Evolutionary conservation across 1,140 invertebrate species (phyloP).

Genomic region (Mercenaria mercenaria): DNA sequence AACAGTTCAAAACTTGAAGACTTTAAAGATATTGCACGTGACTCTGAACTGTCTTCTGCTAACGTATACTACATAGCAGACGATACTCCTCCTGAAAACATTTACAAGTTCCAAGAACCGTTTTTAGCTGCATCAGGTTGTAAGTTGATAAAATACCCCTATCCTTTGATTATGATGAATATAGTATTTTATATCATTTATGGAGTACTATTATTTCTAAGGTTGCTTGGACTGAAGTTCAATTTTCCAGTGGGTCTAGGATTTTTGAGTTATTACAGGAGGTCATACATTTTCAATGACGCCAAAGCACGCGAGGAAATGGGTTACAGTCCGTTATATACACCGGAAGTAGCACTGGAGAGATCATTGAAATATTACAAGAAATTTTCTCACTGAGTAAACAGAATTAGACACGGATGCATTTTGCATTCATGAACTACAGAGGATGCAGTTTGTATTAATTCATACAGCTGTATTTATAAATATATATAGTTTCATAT

Average conservation of each 20-base stretch:
- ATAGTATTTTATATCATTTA: slow-evolving; percentile 11
- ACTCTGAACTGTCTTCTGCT: not conserved
- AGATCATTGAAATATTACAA: slow-evolving; percentile 41
- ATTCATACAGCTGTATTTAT: too few species aligned
- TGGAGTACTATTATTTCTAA: not conserved
- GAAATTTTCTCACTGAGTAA: too few species aligned
- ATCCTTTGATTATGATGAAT: not conserved
- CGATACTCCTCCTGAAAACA: slow-evolving; percentile 11
- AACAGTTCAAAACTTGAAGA: not conserved
- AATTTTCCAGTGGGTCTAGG: slow-evolving; percentile 20
- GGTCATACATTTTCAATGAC: not conserved
- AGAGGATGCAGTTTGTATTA: too few species aligned
- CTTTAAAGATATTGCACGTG: too few species aligned
- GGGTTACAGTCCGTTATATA: slow-evolving; percentile 34
- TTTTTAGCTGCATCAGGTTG: slow-evolving; percentile 34
- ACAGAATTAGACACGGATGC: too few species aligned
- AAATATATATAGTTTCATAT: too few species aligned
- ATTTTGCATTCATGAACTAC: too few species aligned
- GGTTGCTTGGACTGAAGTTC: slow-evolving; percentile 17
- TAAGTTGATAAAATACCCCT: not conserved
- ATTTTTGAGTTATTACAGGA: not conserved
- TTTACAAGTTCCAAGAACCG: slow-evolving; percentile 24
- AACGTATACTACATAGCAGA: slow-evolving; percentile 44
- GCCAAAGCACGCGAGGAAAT: slow-evolving; percentile 17
- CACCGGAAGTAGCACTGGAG: not conserved